Percentiles rank a stretch among this genome's conserved stretches.
Conservation (phyloP, 2,113 vertebrate species). For the Erythrocercus mccallii region DNA sequence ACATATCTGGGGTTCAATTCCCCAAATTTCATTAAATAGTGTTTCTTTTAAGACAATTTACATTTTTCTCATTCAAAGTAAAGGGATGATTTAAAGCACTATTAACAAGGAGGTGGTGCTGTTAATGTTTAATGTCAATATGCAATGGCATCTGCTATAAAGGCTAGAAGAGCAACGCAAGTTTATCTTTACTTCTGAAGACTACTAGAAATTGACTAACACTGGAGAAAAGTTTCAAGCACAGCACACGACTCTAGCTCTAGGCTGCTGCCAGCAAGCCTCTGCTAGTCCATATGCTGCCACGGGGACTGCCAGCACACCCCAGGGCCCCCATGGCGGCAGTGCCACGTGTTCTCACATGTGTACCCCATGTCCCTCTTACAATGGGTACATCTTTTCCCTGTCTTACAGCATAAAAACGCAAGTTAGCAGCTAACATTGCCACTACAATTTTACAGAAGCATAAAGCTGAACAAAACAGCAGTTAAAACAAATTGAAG, state of each 20-base stretch:
- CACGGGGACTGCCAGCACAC: background rate
- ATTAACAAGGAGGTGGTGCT: conserved; percentile 57
- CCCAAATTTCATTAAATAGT: conserved; percentile 23
- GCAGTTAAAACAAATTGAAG: background rate
- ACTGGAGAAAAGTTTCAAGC: background rate
- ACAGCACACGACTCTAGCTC: background rate
- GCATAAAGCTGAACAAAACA: conserved; percentile 10
- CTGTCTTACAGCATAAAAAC: background rate
- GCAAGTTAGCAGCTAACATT: background rate
- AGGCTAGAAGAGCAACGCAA: conserved; percentile 58
- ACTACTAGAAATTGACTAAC: conserved; percentile 9
- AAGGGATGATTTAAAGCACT: conserved; percentile 62
- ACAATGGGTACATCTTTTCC: accelerated
- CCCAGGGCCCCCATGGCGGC: accelerated
- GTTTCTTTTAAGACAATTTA: conserved; percentile 48
- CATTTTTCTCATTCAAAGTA: conserved; percentile 42
- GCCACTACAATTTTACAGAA: conserved; percentile 41
- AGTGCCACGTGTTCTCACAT: background rate
- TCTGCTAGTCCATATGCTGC: background rate
- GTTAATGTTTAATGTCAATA: conserved; percentile 59
- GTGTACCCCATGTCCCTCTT: accelerated
- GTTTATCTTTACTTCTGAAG: conserved; percentile 12
- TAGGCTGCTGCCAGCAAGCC: background rate
- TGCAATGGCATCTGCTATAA: conserved; percentile 51
- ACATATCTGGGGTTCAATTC: background rate